phyloP scores from a whole-genome alignment of 2,888 invertebrate genomes.

The Catocala sponsa region DNA sequence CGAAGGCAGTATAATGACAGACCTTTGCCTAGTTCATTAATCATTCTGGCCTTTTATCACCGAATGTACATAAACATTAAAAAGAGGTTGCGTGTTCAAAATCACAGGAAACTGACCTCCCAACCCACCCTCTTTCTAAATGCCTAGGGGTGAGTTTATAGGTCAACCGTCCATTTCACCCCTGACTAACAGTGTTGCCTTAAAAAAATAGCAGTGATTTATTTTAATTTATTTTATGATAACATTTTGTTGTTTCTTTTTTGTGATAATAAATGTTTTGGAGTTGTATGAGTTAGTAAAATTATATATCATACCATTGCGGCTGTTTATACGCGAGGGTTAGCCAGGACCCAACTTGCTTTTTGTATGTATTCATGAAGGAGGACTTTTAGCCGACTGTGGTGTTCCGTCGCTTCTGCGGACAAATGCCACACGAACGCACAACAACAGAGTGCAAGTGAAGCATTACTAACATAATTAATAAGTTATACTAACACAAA shows the following conservation, averaged over 20 bases:
- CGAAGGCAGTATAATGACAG: no score
- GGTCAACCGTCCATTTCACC: slow-evolving; percentile 30
- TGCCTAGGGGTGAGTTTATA: slow-evolving; percentile 26
- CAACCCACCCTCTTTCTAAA: slow-evolving; percentile 16
- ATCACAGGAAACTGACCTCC: slow-evolving; percentile 41
- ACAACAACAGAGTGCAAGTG: no score
- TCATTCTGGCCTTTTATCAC: slow-evolving; percentile 24
- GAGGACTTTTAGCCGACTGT: no score
- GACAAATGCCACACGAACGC: no score
- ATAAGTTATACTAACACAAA: no score
- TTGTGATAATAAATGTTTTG: slow-evolving; percentile 8
- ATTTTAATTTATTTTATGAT: slow-evolving; percentile 37
- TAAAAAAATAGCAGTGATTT: slow-evolving; percentile 41
- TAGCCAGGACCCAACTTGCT: no score
- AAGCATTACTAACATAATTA: no score
- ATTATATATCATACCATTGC: no score
- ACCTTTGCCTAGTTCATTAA: slow-evolving; percentile 18
- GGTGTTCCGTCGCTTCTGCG: no score
- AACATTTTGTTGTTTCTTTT: slow-evolving; percentile 15
- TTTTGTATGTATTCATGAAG: no score
- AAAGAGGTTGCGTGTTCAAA: slow-evolving; percentile 43
- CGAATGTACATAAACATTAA: slow-evolving; percentile 27
- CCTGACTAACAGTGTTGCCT: slow-evolving; percentile 21
- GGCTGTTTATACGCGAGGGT: no score
- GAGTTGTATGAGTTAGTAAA: no score